Base-by-base conservation (phyloP, 2,797 vertebrate genomes). In the Alosa sapidissima region DNA sequence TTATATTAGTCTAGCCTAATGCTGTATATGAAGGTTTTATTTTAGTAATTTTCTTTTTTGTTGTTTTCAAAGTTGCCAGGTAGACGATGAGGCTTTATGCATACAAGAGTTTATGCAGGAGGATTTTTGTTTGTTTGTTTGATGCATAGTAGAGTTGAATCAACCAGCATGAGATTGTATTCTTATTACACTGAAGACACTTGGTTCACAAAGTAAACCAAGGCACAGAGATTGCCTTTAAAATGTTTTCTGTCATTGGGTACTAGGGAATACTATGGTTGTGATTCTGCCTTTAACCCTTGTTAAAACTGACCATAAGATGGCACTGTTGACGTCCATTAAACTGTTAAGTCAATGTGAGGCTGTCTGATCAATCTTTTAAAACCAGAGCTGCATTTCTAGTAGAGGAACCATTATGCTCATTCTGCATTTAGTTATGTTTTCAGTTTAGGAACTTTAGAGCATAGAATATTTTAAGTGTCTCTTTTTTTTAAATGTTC, bases 251-350 rank as follows among this genome's bases (percentile, higher is more conserved):
- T 28, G 78, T 85, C 28, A 78, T 41, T 9, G 78, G 51, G 9
- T 41, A n/a, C 16, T 33, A 36, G 3, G 10, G 48, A 62, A 54
- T 10, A 72, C 47, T 81, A 2, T 58, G 51, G 81, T 68, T 72
- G 33, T 24, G n/a, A n/a, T 41, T 60, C 33, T 28, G 24, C 28
- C 54, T 9, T 81, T 83, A 24, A 82, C 52, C 5, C 10, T 82
- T 84, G 1, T 83, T 58, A 1, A 21, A 81, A 19, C 19, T 83
- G 83, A 68, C 48, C 54, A 87, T 54, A 49, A 85, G 87, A 75
- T 90, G 90, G 90, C 88, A 89, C 82, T 87, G 85, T 84, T 86
- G 13, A 84, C 84, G 48, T n/a, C 16, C 14, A 82, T 82, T 10
- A 51, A 48, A 82, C 82, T 52, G 8, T 48, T 21, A 3, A 24